Conservation (phyloP, 1,140 invertebrate species). For the Drosophila teissieri region DNA sequence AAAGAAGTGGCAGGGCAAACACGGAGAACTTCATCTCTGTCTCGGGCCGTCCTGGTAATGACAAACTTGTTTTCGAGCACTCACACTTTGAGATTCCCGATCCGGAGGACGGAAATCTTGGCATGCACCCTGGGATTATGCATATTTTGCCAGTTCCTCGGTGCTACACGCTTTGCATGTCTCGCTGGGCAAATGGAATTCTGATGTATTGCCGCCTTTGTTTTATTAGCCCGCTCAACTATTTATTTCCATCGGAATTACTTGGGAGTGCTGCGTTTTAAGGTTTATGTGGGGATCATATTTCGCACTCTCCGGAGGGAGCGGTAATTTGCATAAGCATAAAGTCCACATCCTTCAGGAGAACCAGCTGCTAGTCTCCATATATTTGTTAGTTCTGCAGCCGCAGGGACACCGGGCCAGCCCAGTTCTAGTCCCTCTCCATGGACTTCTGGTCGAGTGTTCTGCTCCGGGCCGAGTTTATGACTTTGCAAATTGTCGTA, state of each 20-base stretch:
- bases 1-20: slow-evolving; percentile 11
- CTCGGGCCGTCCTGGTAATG: slow-evolving; percentile 28
- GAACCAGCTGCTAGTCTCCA: slow-evolving; percentile 33
- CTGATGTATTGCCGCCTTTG: slow-evolving; percentile 61
- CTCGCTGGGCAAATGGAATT: slow-evolving; percentile 66
- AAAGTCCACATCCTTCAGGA: slow-evolving; percentile 63
- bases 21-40: slow-evolving; percentile 43
- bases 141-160: slow-evolving; percentile 22
- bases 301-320: slow-evolving; percentile 74
- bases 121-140: slow-evolving; percentile 37
- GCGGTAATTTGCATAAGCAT: slow-evolving; percentile 78
- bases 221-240: slow-evolving; percentile 53
- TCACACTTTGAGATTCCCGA: slow-evolving; percentile 20
- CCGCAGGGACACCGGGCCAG: slow-evolving; percentile 30
- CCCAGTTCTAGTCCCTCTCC: slow-evolving; percentile 1
- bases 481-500: slow-evolving; percentile 65
- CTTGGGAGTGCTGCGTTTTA: slow-evolving; percentile 44
- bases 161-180: slow-evolving; percentile 49
- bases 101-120: slow-evolving; percentile 19
- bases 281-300: slow-evolving; percentile 72
- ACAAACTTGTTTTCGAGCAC: slow-evolving; percentile 48
- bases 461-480: slow-evolving; percentile 48
- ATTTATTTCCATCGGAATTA: slow-evolving; percentile 53
- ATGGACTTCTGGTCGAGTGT: slow-evolving; percentile 19
- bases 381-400: slow-evolving; percentile 41